Conservation (phyloP, 2,113 vertebrate genomes). For the Apodemus sylvaticus region DNA sequence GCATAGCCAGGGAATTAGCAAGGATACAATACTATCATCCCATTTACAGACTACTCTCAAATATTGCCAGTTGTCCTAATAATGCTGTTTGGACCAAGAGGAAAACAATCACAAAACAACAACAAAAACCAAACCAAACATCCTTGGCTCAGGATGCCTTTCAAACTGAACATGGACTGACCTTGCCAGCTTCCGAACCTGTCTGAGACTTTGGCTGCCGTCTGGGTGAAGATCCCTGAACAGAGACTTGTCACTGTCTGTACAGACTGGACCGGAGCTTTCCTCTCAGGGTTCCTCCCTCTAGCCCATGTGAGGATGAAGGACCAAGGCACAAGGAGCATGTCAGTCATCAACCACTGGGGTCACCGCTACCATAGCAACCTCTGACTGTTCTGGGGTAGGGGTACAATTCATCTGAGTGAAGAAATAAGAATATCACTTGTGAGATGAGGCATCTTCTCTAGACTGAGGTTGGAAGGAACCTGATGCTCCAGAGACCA, state of each 20-base stretch:
- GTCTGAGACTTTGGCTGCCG: background rate
- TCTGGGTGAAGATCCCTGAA: background rate
- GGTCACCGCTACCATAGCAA: background rate
- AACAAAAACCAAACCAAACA: background rate
- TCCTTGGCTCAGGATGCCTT: background rate
- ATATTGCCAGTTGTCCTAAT: constrained; percentile 5
- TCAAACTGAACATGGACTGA: background rate
- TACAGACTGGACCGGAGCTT: background rate
- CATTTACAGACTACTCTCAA: constrained; percentile 13
- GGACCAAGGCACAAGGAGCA: background rate
- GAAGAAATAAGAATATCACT: background rate
- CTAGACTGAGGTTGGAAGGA: background rate
- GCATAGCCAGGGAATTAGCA: background rate
- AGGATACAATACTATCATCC: background rate
- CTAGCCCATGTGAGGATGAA: background rate
- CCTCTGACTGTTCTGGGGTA: background rate
- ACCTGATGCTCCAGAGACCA: background rate
- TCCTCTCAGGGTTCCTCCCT: background rate
- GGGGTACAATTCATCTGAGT: background rate
- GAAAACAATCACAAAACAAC: background rate
- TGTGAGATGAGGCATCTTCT: background rate
- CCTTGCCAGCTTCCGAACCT: background rate
- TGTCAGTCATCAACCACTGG: background rate
- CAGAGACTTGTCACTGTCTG: background rate
- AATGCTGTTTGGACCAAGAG: background rate